Base-by-base conservation (phyloP, 2,113 vertebrate species). In the Lota lota region DNA sequence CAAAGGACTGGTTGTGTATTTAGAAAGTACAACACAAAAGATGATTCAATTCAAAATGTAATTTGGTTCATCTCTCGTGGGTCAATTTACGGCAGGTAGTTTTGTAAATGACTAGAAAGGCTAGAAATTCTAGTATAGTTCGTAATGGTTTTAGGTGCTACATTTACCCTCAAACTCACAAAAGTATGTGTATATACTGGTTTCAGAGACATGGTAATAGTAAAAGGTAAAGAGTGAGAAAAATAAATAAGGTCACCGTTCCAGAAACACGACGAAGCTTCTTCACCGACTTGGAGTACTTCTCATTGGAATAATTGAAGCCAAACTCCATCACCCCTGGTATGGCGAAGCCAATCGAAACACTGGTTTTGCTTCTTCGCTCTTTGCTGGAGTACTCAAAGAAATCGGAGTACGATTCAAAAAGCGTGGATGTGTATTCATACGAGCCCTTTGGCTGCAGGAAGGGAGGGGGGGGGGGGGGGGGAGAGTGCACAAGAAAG, bases 381-480 rank as follows among this genome's bases (percentile, higher is more conserved):
- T 66, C 50, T 36, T 10, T 83, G 47, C 79, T 61, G 63, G 92
- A 79, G 51, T 22, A 78, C 12, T 63, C 70, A 78, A 91, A 93
- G 75, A 90, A 98, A 66, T 91, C 87, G 19, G 88, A 87, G 75
- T 95, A 98, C 0, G 95, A 93, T 0, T 93, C 86, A 50, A 93
- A 94, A 24, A 92, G 83, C 74, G 85, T 77, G 71, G 95, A 22
- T 0, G 64, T 84, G 81, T 97, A 97, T 80, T 97, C 92, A 47
- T 92, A 94, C 57, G 92, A 90, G 74, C 95, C 93, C 92, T 88
- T 93, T 53, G 94, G 96, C 96, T 98, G 88, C 24, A 82, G 85
- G 71, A 2, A 67, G 5, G 50, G 47, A 1, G 19, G 56, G 18
- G 6, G 19, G 18, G 17, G 19, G 6, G 18, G 15, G 16, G 17